Evolutionary conservation across 2,113 vertebrate species (phyloP).

Genomic region (Rhodinocichla rosea): DNA sequence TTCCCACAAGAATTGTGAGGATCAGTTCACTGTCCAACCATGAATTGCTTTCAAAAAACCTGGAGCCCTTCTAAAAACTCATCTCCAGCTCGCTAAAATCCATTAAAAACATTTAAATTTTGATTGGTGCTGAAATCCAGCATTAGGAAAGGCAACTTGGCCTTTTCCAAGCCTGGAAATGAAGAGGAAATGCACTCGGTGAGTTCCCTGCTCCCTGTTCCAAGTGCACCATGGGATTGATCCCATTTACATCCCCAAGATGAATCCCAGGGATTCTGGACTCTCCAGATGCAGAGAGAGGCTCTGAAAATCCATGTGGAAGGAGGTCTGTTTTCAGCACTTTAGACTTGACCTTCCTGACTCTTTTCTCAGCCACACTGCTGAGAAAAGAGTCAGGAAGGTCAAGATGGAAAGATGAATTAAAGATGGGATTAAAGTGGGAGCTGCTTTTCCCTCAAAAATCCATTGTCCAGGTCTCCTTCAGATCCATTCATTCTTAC

Average conservation of each 20-base stretch:
- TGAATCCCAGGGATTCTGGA: neutral
- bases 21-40: neutral
- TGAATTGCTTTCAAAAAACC: neutral
- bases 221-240: neutral
- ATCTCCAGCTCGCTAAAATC: neutral
- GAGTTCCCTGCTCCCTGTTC: neutral
- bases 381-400: no score
- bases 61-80: neutral
- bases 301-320: neutral
- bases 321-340: neutral
- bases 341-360: neutral
- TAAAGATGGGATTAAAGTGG: neutral
- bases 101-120: neutral
- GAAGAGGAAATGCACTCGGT: neutral
- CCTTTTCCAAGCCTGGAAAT: neutral
- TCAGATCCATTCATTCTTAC: neutral
- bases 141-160: neutral
- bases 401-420: neutral
- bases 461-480: rapidly evolving
- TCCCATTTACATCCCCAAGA: rapidly evolving
- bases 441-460: neutral
- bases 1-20: neutral
- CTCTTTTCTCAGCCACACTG: neutral
- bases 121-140: neutral
- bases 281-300: no score